Base-by-base conservation (phyloP, 2,888 invertebrate genomes). In the Drosophila neotestacea region DNA sequence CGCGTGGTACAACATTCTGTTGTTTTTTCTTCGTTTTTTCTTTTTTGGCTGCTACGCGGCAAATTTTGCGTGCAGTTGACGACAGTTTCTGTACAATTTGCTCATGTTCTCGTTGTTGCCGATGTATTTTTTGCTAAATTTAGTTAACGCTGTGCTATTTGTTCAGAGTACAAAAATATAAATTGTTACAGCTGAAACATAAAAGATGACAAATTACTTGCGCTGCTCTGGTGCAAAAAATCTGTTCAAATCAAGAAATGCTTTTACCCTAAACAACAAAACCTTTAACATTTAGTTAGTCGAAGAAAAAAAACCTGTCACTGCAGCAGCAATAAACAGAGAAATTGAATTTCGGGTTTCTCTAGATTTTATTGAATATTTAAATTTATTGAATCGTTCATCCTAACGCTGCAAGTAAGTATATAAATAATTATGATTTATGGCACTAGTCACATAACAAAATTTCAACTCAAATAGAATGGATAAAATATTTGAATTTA, bases 51-150 rank as follows among this genome's bases (percentile, higher is more conserved):
- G 83, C 85, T 83, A 79, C 68, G 73, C 81, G 68, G 64, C 62
- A 47, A 65, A 63, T 55, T 73, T 65, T 69, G 81, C 81, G 81
- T 86, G 84, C 85, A 84, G 70, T 84, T 86, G 87, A 71, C 75
- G 80, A 84, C 84, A 81, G 59, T 75, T 73, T 86, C 69, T 77
- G 68, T 84, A 75, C 77, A 81, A 75, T 69, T 72, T 62, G 62
- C 60, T 81, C 80, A 86, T 81, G 58, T 60, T 55, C 39, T 41
- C 39, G 41, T 28, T 39, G 6, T 68, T 60, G 60, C 52, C 56
- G 39, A 42, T 51, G 54, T 61, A 42, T 36, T 44, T 51, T 34
- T 63, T 44, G 54, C 84, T 84, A 84, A 66, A 85, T 76, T 82
- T 82, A 87, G 85, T 85, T 77, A 64, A 52, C 48, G 41, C 30